Evolutionary conservation across 2,888 invertebrate genomes (phyloP), one percentile per base, ranked within the genome.

Genomic region (Catonia carolina): DNA sequence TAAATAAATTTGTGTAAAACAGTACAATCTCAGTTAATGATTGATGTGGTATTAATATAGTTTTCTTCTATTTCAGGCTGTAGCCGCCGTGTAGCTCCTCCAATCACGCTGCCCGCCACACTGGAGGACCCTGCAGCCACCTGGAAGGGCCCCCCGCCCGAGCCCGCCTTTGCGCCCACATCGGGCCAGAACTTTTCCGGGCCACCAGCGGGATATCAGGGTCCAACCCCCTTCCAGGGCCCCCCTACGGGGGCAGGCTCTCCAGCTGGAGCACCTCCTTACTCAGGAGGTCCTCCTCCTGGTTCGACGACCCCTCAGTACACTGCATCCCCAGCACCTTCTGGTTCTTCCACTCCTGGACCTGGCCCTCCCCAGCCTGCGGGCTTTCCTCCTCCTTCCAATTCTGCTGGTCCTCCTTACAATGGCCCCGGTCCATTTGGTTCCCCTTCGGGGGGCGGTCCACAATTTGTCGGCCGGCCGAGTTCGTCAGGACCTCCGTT

Each of bases 281-380:
- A 86, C 76, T 78, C 85, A 73, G 82, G 85, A 65, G 64, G 61
- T 15, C 61, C 62, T 33, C 87, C 80, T 70, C 86, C 80, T 67
- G 89, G 80, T 69, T 87, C 82, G 69, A 87, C 78, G 72, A 89
- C 80, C 69, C 89, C 84, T 68, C 89, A 84, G 76, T 90, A 89
- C 73, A 88, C 88, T 67, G 88, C 89, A 69, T 89, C 89, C 62
- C 91, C 91, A 67, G 87, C 84, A 69, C 89, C 87, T 65, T 89
- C 81, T 68, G 89, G 83, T 68, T 81, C 85, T 50, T 89, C 89
- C 65, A 89, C 90, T 37, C 89, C 90, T 7, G 89, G 88, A 60
- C 87, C 85, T 18, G 80, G 39, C 18, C 76, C 79, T 49, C 73
- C 75, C 33, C 75, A 76, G 66, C 73, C 78, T 10, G 73, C 72